Percentiles rank a stretch among this genome's conserved stretches.
Evolutionary conservation across 2,797 vertebrate species (phyloP).

Genomic region (Sardinella longiceps): DNA sequence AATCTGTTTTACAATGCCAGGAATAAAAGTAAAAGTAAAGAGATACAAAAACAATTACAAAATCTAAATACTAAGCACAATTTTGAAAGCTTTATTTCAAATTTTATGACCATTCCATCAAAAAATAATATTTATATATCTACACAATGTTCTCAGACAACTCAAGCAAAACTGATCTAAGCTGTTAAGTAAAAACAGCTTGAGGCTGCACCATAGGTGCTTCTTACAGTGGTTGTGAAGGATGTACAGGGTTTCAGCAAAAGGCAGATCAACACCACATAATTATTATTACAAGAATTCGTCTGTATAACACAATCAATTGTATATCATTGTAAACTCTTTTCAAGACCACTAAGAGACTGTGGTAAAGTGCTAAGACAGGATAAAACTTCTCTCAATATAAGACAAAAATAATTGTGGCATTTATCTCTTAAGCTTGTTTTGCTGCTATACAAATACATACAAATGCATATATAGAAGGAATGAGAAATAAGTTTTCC

Average conservation of each 20-base stretch:
- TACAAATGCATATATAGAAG: conserved; percentile 43
- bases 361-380: conserved; percentile 73
- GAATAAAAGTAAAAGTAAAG: no score
- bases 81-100: conserved; percentile 2
- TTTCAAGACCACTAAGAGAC: conserved; percentile 44
- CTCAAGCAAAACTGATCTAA: conserved; percentile 14
- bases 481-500: conserved; percentile 29
- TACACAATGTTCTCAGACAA: conserved; percentile 9
- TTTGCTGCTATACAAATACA: conserved; percentile 27
- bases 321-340: conserved; percentile 51
- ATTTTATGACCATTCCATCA: conserved; percentile 3
- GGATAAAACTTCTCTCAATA: conserved; percentile 15
- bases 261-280: conserved; percentile 6
- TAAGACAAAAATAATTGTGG: background rate
- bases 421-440: background rate
- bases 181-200: conserved; percentile 15
- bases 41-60: no score
- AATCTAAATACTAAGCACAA: background rate
- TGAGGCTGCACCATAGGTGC: conserved; percentile 37
- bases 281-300: conserved; percentile 16
- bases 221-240: conserved; percentile 37
- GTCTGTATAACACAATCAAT: conserved; percentile 32
- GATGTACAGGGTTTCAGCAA: conserved; percentile 21
- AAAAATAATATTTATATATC: background rate
- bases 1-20: no score